These are phyloP conservation scores for Callionymus lyra DNA, from an alignment of 2,113 vertebrate genomes.

Conservation along the genomic window DNA sequence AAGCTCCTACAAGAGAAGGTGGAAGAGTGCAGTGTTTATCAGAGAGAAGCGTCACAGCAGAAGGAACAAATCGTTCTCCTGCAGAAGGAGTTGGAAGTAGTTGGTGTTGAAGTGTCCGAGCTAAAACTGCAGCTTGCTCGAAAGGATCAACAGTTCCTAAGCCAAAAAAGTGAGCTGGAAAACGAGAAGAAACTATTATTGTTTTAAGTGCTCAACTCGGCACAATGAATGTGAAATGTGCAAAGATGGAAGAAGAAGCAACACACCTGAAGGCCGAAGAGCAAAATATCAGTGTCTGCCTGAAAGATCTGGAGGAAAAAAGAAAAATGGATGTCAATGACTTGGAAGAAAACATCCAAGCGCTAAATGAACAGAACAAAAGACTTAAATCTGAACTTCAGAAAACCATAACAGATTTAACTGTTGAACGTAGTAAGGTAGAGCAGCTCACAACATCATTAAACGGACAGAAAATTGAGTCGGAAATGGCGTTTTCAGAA, in stretches of 20 bases:
- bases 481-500: constrained; percentile 44
- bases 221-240: constrained; percentile 47
- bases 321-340: constrained; percentile 46
- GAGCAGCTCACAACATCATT: constrained; percentile 49
- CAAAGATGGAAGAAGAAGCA: constrained; percentile 58
- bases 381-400: constrained; percentile 65
- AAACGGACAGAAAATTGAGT: constrained; percentile 46
- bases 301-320: constrained; percentile 47
- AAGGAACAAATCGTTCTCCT: constrained; percentile 37
- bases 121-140: constrained; percentile 48
- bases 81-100: constrained; percentile 50
- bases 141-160: constrained; percentile 60
- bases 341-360: constrained; percentile 53
- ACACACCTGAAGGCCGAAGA: constrained; percentile 38
- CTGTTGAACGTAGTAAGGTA: constrained; percentile 53
- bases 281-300: constrained; percentile 33
- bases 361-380: constrained; percentile 59
- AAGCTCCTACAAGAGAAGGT: constrained; percentile 53
- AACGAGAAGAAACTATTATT: constrained; percentile 51
- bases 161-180: constrained; percentile 54
- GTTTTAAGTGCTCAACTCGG: constrained; percentile 59
- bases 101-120: constrained; percentile 47
- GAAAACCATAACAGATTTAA: constrained; percentile 28
- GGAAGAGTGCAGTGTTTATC: constrained; percentile 41
- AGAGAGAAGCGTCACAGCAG: constrained; percentile 39